phyloP scores from a whole-genome alignment of 2,888 invertebrate species.

The Heliconius aoede region DNA sequence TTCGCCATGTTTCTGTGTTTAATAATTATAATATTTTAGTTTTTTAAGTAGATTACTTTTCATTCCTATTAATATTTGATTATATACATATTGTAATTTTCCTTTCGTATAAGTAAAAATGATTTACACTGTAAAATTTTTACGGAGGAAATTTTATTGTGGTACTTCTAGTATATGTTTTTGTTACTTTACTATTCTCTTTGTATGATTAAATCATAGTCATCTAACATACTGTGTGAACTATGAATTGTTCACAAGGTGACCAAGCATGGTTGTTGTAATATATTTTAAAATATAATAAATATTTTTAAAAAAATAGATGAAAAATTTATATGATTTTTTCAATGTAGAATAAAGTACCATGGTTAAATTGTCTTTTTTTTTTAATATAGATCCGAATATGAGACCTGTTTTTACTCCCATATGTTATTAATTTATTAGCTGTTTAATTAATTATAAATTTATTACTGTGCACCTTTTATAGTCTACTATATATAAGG shows the following conservation, averaged over 20 bases:
- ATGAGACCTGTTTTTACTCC: background rate
- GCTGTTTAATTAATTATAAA: no score
- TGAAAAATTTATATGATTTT: conserved; percentile 2
- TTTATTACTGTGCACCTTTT: background rate
- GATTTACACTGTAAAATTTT: conserved; percentile 19
- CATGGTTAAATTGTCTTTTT: background rate
- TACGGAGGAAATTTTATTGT: conserved; percentile 3
- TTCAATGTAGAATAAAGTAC: conserved; percentile 16
- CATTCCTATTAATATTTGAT: conserved; percentile 39
- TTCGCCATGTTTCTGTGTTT: conserved; percentile 26
- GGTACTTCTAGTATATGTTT: conserved; percentile 22
- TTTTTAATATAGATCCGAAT: background rate
- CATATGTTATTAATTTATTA: background rate
- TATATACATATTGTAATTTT: conserved; percentile 34
- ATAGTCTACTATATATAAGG: background rate
- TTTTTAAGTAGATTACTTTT: conserved; percentile 29
- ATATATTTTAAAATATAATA: conserved; percentile 35
- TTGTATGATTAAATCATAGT: conserved; percentile 26
- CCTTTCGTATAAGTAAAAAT: conserved; percentile 8
- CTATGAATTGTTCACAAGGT: conserved; percentile 20
- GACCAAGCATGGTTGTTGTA: conserved; percentile 26
- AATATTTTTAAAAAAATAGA: conserved; percentile 20
- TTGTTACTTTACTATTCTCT: conserved; percentile 24
- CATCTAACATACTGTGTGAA: conserved; percentile 1
- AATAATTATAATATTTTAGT: conserved; percentile 10